Percentiles rank a stretch among this genome's conserved stretches.
These are phyloP conservation scores for Nycticorax nycticorax DNA, from an alignment of 2,113 vertebrate genomes.

Conservation along the genomic window DNA sequence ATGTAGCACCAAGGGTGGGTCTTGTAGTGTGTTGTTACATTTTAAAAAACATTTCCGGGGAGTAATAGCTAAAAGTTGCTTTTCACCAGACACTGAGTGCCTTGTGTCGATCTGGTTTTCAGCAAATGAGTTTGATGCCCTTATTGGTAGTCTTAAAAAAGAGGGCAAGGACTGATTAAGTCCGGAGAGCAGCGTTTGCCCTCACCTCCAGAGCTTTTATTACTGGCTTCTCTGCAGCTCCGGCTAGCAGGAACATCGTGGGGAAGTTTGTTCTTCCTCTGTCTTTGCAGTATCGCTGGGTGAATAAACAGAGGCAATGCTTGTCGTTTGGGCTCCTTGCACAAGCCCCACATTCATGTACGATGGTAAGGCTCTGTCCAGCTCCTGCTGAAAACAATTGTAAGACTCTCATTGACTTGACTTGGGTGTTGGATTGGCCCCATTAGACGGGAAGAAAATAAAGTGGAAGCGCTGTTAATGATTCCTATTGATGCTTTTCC, in stretches of 20 bases:
- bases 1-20: neutral
- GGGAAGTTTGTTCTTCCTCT: constrained; percentile 30
- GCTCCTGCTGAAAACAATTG: neutral
- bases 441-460: constrained; percentile 18
- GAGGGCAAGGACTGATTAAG: neutral
- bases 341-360: neutral
- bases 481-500: constrained; percentile 25
- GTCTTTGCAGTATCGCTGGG: neutral
- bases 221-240: neutral
- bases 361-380: neutral
- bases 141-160: neutral
- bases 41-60: neutral
- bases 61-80: neutral
- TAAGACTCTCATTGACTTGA: neutral
- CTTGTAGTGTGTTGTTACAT: neutral
- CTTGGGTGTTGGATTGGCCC: neutral
- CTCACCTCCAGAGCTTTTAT: neutral
- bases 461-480: constrained; percentile 18
- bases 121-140: neutral
- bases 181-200: neutral
- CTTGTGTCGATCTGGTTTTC: neutral
- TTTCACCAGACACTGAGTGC: neutral
- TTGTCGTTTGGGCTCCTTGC: neutral
- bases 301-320: neutral
- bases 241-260: neutral